A percentile compares a stretch with the other conserved stretches of the same genome.
phyloP scores from a whole-genome alignment of 2,797 vertebrate species.

The Telmatherina bonti region DNA sequence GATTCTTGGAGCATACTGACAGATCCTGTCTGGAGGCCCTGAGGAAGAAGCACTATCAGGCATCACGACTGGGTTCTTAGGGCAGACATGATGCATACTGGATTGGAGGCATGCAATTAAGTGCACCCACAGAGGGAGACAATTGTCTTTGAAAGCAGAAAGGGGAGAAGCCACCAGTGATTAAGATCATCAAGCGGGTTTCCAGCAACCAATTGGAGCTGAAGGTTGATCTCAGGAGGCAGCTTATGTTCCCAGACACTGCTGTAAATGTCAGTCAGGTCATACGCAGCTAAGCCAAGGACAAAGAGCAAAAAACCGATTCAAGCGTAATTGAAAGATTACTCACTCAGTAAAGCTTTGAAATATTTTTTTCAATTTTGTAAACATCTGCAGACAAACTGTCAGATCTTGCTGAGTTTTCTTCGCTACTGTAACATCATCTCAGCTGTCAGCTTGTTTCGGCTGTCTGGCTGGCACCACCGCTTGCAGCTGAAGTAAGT shows the following conservation, averaged over 20 bases:
- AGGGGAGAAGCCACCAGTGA: not conserved
- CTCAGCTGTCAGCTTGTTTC: constrained; percentile 47
- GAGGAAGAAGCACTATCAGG: not conserved
- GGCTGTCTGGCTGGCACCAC: constrained; percentile 37
- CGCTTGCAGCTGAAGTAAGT: constrained; percentile 28
- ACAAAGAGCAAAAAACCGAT: not conserved
- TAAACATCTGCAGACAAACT: constrained; percentile 3
- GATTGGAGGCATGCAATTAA: constrained; percentile 4
- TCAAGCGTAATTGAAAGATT: not conserved
- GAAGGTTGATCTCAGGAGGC: not conserved
- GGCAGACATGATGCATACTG: not conserved
- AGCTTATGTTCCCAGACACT: constrained; percentile 5
- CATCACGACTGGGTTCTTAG: not conserved
- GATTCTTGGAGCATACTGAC: not conserved
- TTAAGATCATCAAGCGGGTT: constrained; percentile 8
- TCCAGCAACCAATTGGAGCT: not conserved
- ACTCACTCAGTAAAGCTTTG: not conserved
- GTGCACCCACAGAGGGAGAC: not conserved
- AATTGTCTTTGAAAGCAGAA: constrained; percentile 1
- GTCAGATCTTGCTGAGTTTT: constrained; percentile 4
- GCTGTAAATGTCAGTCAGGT: not conserved
- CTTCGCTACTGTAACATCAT: constrained; percentile 20
- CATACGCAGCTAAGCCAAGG: not conserved
- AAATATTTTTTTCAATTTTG: constrained; percentile 16
- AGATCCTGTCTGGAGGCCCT: not conserved